phyloP scores from a whole-genome alignment of 2,797 vertebrate genomes.

The Chaetophractus vellerosus region DNA sequence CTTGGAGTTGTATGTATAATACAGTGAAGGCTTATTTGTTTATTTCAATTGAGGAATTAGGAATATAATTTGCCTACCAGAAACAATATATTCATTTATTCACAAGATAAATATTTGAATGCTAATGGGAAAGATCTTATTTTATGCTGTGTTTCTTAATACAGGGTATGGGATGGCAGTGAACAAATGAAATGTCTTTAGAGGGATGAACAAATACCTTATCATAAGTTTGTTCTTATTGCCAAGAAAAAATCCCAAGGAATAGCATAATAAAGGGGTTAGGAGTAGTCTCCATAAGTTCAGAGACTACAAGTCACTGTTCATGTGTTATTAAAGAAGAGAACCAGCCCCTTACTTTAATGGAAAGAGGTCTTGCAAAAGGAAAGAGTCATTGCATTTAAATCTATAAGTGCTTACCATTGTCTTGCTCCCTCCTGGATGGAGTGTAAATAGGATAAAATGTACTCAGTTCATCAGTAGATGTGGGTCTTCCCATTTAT shows the following conservation, averaged over 20 bases:
- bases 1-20: not conserved
- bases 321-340: not conserved
- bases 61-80: not conserved
- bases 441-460: not conserved
- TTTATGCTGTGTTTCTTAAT: not conserved
- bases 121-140: not conserved
- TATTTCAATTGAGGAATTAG: not conserved
- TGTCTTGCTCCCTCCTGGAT: not conserved
- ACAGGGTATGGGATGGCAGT: not conserved
- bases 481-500: not conserved
- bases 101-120: constrained; percentile 13
- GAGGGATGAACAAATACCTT: not conserved
- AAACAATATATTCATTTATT: constrained; percentile 13
- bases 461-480: not conserved
- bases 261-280: not conserved
- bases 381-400: not conserved
- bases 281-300: not conserved
- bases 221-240: not conserved
- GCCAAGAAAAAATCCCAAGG: not conserved
- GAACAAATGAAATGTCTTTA: not conserved
- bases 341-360: not conserved
- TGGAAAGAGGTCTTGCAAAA: not conserved
- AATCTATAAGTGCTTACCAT: not conserved
- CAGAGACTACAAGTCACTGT: not conserved
- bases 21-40: not conserved